Evolutionary conservation across 2,888 invertebrate species (phyloP), one percentile per base, ranked within the genome.

Genomic region (Cenopis cana): DNA sequence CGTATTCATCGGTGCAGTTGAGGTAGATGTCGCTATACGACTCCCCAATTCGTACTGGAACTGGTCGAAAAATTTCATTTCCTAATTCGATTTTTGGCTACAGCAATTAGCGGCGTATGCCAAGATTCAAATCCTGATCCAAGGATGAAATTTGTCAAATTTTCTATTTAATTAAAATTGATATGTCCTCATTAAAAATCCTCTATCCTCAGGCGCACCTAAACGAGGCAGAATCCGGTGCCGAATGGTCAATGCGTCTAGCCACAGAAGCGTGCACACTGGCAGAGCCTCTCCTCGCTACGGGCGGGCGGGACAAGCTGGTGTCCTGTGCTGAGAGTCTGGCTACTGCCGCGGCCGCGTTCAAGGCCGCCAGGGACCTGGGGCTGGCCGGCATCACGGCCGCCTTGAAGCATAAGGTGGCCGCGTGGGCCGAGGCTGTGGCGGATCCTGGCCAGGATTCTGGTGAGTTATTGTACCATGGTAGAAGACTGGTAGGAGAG

Each of bases 141-240:
- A n/a, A n/a, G n/a, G n/a, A n/a, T n/a, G n/a, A n/a, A n/a, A n/a
- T n/a, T n/a, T n/a, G n/a, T n/a, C n/a, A n/a, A n/a, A n/a, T n/a
- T n/a, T n/a, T n/a, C n/a, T n/a, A n/a, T n/a, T n/a, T n/a, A n/a
- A n/a, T n/a, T n/a, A n/a, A n/a, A n/a, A n/a, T n/a, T n/a, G n/a
- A n/a, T n/a, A n/a, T n/a, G n/a, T n/a, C n/a, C n/a, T n/a, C n/a
- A n/a, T n/a, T n/a, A n/a, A n/a, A n/a, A n/a, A n/a, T n/a, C n/a
- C n/a, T n/a, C n/a, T 12, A 12, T 38, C 24, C 0, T 24, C 0
- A 98, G 96, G 95, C 96, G 29, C 96, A 97, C 80, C 88, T 98
- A 76, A 98, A 98, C 88, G 99, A 99, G 88, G 96, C 98, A 11
- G 98, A 99, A 84, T 95, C 96, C 57, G 98, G 98, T 78, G 96